Percentiles rank a stretch among this genome's conserved stretches.
phyloP scores from a whole-genome alignment of 37 sponge, comb jelly and placozoan genomes.

The Cliona cf. orientalis region DNA sequence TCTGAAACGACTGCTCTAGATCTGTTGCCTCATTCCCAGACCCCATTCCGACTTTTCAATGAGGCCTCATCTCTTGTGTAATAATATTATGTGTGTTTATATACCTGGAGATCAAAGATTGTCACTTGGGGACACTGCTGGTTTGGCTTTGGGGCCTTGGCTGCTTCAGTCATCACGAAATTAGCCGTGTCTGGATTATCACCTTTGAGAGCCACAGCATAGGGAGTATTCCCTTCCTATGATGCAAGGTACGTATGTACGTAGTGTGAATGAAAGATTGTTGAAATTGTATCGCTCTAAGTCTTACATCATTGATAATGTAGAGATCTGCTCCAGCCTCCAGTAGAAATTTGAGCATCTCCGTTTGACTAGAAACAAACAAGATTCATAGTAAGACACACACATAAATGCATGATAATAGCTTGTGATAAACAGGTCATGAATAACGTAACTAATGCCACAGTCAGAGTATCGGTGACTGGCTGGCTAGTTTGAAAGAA shows the following conservation, averaged over 20 bases:
- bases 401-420: background rate
- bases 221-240: constrained; percentile 80
- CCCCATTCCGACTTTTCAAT: too few relatives aligned
- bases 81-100: too few relatives aligned
- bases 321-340: constrained; percentile 76
- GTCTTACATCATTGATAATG: constrained; percentile 63
- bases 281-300: background rate
- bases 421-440: background rate
- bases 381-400: background rate
- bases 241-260: background rate
- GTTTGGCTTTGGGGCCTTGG: constrained; percentile 36
- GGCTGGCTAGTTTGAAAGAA: background rate
- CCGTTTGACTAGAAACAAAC: constrained; percentile 36
- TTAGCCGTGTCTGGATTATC: constrained; percentile 47
- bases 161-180: constrained; percentile 62
- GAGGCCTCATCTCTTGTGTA: too few relatives aligned
- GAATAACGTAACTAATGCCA: background rate
- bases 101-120: constrained; percentile 59
- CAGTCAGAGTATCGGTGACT: background rate
- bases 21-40: too few relatives aligned
- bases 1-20: too few relatives aligned
- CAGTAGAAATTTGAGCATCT: constrained; percentile 61
- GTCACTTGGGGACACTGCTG: constrained; percentile 56
- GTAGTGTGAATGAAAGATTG: background rate
- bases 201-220: constrained; percentile 64